Evolutionary conservation across 2,888 invertebrate species (phyloP).

Genomic region (Luffia ferchaultella): DNA sequence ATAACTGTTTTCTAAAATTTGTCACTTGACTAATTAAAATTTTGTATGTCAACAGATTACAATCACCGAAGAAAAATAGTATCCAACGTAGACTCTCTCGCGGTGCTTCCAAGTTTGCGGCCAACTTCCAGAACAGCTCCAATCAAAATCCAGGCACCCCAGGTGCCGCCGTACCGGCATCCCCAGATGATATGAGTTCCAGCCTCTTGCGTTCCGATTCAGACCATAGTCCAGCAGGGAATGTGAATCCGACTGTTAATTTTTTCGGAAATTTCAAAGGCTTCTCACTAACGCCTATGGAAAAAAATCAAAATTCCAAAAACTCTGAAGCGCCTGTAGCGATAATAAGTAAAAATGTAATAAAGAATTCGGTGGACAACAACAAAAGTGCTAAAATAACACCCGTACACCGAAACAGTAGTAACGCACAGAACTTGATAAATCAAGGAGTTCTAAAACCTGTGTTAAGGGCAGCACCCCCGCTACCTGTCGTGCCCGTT

Average conservation of each 20-base stretch:
- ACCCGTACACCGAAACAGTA: slow-evolving; percentile 49
- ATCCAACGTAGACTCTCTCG: slow-evolving; percentile 51
- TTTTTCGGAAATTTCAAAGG: slow-evolving; percentile 90
- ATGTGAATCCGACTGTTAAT: slow-evolving; percentile 60
- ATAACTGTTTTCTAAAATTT: too few relatives aligned
- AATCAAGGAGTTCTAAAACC: slow-evolving; percentile 43
- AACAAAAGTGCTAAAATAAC: slow-evolving; percentile 64
- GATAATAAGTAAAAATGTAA: slow-evolving; percentile 2
- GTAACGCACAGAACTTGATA: slow-evolving; percentile 40
- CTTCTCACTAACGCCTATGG: slow-evolving; percentile 77
- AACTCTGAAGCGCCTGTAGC: slow-evolving; percentile 23
- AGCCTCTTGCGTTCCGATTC: slow-evolving; percentile 68
- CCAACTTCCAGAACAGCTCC: slow-evolving; percentile 45
- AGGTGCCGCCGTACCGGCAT: slow-evolving; percentile 56
- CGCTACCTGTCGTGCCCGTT: slow-evolving; percentile 66
- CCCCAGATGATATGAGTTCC: slow-evolving; percentile 76
- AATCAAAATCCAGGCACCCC: slow-evolving; percentile 36
- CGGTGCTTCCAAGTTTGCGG: slow-evolving; percentile 53
- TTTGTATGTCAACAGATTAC: slow-evolving; percentile 29
- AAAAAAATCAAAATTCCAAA: slow-evolving; percentile 40
- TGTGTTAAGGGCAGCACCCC: slow-evolving; percentile 69
- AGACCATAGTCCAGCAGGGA: slow-evolving; percentile 49
- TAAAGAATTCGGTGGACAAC: slow-evolving; percentile 19
- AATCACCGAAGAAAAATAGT: slow-evolving; percentile 53
- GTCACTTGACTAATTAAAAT: too few relatives aligned